phyloP scores from a whole-genome alignment of 35 echinoderm and acorn worm genomes.

The Holothuria glaberrima region DNA sequence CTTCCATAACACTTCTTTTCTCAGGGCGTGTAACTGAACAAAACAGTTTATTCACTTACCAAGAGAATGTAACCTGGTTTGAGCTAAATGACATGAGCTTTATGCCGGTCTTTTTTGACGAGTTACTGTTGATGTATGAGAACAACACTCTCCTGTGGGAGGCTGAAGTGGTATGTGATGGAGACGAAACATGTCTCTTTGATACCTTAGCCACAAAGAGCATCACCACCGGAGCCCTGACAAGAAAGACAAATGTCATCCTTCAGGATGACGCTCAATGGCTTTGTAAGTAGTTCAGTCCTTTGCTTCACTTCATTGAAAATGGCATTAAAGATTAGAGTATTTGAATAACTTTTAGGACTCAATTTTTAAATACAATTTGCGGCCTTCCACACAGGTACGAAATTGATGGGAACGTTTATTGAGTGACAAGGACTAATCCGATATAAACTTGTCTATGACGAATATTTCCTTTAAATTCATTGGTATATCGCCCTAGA shows the following conservation, averaged over 20 bases:
- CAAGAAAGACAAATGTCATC: constrained; percentile 58
- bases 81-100: constrained; percentile 73
- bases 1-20: not conserved
- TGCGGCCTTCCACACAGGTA: too few species aligned
- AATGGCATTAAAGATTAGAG: too few species aligned
- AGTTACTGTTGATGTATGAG: constrained; percentile 54
- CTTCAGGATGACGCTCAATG: constrained; percentile 43
- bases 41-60: constrained; percentile 73
- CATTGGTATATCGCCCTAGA: too few species aligned
- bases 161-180: constrained; percentile 60
- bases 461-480: too few species aligned
- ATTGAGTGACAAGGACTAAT: too few species aligned
- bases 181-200: constrained; percentile 70
- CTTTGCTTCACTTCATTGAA: too few species aligned
- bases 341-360: too few species aligned
- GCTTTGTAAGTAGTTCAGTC: constrained; percentile 9
- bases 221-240: constrained; percentile 48
- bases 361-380: too few species aligned
- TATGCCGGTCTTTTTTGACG: constrained; percentile 73
- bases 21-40: constrained; percentile 70
- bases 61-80: constrained; percentile 48
- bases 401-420: too few species aligned
- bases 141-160: constrained; percentile 43
- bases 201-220: constrained; percentile 77
- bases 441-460: too few species aligned